Conservation (phyloP, 2,797 vertebrate species). For the Melanitta fusca region DNA sequence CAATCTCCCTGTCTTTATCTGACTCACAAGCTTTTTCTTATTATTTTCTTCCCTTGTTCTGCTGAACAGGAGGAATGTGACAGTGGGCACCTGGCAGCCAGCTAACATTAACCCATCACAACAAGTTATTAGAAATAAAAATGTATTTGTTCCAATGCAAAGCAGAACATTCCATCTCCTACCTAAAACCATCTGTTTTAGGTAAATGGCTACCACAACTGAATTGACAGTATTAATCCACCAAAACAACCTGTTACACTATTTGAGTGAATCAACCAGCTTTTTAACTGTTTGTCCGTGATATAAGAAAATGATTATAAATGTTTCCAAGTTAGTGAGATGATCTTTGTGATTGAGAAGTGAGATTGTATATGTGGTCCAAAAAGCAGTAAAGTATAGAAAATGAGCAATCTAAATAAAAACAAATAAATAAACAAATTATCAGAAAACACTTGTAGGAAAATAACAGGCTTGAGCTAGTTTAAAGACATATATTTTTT, state of each 20-base stretch:
- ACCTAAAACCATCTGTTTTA: background rate
- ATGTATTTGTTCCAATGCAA: background rate
- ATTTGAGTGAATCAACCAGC: background rate
- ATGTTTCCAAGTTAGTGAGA: background rate
- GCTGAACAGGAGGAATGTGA: background rate
- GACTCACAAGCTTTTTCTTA: background rate
- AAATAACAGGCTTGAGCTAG: background rate
- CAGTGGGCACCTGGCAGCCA: background rate
- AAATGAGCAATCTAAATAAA: background rate
- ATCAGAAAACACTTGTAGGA: background rate
- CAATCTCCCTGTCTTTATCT: background rate
- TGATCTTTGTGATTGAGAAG: rapidly evolving
- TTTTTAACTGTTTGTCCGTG: background rate
- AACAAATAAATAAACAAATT: too few species aligned
- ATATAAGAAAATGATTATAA: background rate
- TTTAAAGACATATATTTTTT: background rate
- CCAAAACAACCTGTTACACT: background rate
- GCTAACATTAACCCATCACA: background rate
- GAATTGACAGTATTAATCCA: background rate
- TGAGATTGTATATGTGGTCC: background rate
- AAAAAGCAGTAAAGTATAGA: background rate
- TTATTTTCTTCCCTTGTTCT: background rate
- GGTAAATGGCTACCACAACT: background rate
- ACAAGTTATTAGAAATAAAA: background rate
- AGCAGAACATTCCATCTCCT: background rate